A percentile compares a stretch with the other conserved stretches of the same genome.
Evolutionary conservation across 2,888 invertebrate genomes (phyloP).

Genomic region (Macaria liturata): DNA sequence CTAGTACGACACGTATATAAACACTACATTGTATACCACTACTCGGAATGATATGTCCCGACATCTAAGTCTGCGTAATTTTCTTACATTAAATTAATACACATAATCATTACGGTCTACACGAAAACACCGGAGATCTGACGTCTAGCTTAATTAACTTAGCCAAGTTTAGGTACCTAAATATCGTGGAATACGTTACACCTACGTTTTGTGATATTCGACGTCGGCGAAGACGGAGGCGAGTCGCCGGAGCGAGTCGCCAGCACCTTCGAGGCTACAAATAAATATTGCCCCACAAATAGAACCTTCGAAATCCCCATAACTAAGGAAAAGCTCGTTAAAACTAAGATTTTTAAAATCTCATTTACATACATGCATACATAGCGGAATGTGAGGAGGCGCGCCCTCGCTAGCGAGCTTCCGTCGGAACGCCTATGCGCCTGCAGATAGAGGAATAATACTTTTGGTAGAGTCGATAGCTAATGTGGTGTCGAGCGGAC

Average conservation of each 20-base stretch:
- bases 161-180: constrained; percentile 66
- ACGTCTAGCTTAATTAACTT: constrained; percentile 59
- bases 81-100: constrained; percentile 70
- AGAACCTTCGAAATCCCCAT: constrained; percentile 66
- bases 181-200: constrained; percentile 60
- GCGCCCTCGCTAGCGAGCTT: constrained; percentile 59
- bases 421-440: constrained; percentile 53
- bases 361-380: constrained; percentile 59
- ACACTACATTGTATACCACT: constrained; percentile 72
- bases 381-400: constrained; percentile 48
- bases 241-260: constrained; percentile 76
- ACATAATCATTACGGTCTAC: constrained; percentile 65
- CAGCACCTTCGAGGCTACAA: constrained; percentile 71
- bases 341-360: constrained; percentile 55
- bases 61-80: constrained; percentile 61
- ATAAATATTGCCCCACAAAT: constrained; percentile 61
- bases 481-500: constrained; percentile 51
- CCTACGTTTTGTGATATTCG: constrained; percentile 64
- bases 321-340: constrained; percentile 50
- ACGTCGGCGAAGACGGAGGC: constrained; percentile 73
- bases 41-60: constrained; percentile 75
- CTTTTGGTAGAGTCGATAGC: constrained; percentile 76
- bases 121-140: constrained; percentile 76
- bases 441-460: constrained; percentile 69
- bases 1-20: constrained; percentile 67